Base-by-base conservation (phyloP, 2,888 invertebrate species). In the Morpho achilles region DNA sequence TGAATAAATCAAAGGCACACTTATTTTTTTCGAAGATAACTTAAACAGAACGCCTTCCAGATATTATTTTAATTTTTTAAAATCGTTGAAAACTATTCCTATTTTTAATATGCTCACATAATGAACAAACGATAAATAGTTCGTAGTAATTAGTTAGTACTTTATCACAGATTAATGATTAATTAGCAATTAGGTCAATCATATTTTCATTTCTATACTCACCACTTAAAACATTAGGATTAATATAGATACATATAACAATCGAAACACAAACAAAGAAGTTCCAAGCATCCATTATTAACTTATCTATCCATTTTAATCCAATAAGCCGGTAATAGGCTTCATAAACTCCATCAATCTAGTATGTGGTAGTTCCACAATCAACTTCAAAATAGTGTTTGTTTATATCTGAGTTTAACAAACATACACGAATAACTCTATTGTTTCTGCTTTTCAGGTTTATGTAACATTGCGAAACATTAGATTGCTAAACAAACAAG, bases 201-300 rank as follows among this genome's bases (percentile, higher is more conserved):
- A 32, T 9, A 7, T 7, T 1, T 32, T 48, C 44, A 45, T 9
- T n/a, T 10, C 1, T 54, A 22, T 5, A 56, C 76, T 75, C 74
- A 83, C 84, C 84, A 55, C 74, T 69, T 55, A 71, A 61, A 60
- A 76, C 70, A 57, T 53, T 53, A 51, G 40, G 55, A 50, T 60
- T 62, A 62, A 57, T 59, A 62, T 64, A 67, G 65, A 58, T 60
- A 68, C 64, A 59, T 53, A 69, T 42, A 48, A 67, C 46, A 63
- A 67, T 56, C 67, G 69, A 60, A 50, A 68, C 61, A 65, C 61
- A 53, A 22, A 60, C n/a, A n/a, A 54, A 51, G 48, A 22, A 48
- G 49, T 45, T 56, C 51, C 44, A 22, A 44, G 49, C 32, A 56
- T 22, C 62, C 60, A 66, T 58, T 52, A 42, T 22, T 49, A 49